Base-by-base conservation (phyloP, 2,797 vertebrate genomes). In the Sparidentex hasta region DNA sequence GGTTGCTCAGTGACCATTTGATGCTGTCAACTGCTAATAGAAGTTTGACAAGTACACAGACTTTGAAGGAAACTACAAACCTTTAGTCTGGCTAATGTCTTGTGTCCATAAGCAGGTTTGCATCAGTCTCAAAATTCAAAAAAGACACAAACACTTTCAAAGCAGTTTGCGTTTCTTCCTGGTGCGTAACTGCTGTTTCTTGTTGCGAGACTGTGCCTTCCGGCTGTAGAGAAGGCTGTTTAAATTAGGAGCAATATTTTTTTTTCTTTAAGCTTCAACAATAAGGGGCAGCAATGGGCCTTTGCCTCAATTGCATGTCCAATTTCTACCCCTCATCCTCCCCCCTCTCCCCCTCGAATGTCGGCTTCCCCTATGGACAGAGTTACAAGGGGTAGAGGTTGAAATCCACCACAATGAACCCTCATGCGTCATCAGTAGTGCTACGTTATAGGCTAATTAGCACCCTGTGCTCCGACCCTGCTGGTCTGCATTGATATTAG, bases 41-140 rank as follows among this genome's bases (percentile, higher is more conserved):
- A 74, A 65, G 52, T 80, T 71, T 73, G 57, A 56, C 51, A 76
- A 55, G 76, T 85, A 73, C 61, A 67, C 65, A 69, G 76, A 72
- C 18, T 80, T 54, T 61, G 21, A 47, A 41, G 66, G 29, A 81
- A 78, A 81, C 65, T 54, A 33, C 47, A 71, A 81, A 64, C 44
- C 73, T 78, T 86, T 82, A 76, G 57, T 55, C 11, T 1, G 70
- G 25, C 41, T 83, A 67, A 85, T 80, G 72, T 76, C 21, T 68
- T 65, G 50, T 77, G 64, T 83, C 81, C 61, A 63, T 25, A 69
- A 78, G 57, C 27, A 65, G 69, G 52, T 83, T 72, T 72, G 52
- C 48, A 68, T 56, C 38, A 64, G 29, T 41, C 46, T 68, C 76
- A 25, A 65, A 66, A 84, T 69, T 79, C 33, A 78, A 70, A 66